phyloP scores from a whole-genome alignment of 2,797 vertebrate species.

The Nyctalus aviator region DNA sequence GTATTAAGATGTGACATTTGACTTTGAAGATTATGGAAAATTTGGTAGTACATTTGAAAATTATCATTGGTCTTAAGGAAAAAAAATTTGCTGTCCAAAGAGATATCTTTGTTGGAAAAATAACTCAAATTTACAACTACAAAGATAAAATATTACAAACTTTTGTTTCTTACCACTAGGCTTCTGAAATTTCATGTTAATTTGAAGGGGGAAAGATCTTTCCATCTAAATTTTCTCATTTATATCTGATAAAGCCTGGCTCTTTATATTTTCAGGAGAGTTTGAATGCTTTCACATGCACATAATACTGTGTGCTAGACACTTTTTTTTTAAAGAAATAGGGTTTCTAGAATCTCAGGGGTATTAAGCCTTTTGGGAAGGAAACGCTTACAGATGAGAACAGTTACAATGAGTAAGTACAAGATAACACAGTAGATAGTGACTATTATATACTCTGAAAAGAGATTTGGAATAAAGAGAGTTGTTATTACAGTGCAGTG shows the following conservation, averaged over 20 bases:
- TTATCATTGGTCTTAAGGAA: constrained; percentile 11
- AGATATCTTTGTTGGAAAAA: neutral
- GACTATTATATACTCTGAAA: constrained; percentile 2
- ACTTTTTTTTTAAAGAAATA: constrained; percentile 11
- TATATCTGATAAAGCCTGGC: neutral
- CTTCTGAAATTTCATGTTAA: constrained; percentile 50
- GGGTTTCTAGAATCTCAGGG: neutral
- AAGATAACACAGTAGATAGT: neutral
- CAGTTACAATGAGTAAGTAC: neutral
- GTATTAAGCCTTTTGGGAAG: neutral
- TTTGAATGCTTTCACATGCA: neutral
- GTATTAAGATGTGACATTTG: constrained; percentile 35
- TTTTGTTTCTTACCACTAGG: constrained; percentile 21
- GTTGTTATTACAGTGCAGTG: neutral
- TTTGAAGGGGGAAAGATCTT: neutral
- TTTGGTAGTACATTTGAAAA: constrained; percentile 60
- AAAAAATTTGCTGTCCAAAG: constrained; percentile 20
- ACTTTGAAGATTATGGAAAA: constrained; percentile 47
- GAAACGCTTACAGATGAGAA: neutral
- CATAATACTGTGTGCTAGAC: neutral
- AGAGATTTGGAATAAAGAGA: constrained; percentile 5
- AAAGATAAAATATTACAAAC: neutral
- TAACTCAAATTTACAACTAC: constrained; percentile 28
- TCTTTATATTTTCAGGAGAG: constrained; percentile 19
- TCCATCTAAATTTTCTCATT: neutral